A percentile compares a stretch with the other conserved stretches of the same genome.
Conservation (phyloP, 1,140 invertebrate species). For the Pantala flavescens region DNA sequence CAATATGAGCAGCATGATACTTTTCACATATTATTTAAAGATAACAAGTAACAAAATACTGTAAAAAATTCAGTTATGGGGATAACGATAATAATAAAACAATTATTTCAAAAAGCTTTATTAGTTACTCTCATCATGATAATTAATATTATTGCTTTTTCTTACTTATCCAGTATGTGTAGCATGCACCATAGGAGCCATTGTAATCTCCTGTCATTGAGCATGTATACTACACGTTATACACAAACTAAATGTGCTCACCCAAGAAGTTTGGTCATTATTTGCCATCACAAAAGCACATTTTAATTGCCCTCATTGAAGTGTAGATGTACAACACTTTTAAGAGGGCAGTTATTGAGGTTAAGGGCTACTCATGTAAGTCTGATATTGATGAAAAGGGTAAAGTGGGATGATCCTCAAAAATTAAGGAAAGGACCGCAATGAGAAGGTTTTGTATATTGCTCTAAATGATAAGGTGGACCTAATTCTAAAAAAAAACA, state of each 20-base stretch:
- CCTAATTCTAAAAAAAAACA: no score
- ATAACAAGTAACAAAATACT: no score
- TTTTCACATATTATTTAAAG: no score
- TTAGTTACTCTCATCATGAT: conserved; percentile 10
- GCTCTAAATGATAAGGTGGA: no score
- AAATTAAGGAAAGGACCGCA: no score
- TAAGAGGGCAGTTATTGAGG: neutral
- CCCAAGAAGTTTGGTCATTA: conserved; percentile 9
- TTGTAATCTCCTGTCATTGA: neutral
- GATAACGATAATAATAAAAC: neutral
- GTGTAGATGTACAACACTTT: neutral
- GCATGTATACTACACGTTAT: neutral
- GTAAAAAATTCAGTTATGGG: no score
- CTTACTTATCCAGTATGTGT: neutral
- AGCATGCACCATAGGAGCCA: neutral
- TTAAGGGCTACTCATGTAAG: neutral
- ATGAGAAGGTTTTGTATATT: no score
- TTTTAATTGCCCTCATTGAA: neutral
- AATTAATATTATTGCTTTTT: conserved; percentile 9
- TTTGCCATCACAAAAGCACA: conserved; percentile 9
- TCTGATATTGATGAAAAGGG: neutral
- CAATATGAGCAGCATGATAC: no score
- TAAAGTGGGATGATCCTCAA: neutral
- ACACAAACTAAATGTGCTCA: conserved; percentile 9
- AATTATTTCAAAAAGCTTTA: conserved; percentile 8